Percentiles rank a stretch among this genome's conserved stretches.
phyloP scores from a whole-genome alignment of 1,140 invertebrate species.

The Gonatopus flavifemur region DNA sequence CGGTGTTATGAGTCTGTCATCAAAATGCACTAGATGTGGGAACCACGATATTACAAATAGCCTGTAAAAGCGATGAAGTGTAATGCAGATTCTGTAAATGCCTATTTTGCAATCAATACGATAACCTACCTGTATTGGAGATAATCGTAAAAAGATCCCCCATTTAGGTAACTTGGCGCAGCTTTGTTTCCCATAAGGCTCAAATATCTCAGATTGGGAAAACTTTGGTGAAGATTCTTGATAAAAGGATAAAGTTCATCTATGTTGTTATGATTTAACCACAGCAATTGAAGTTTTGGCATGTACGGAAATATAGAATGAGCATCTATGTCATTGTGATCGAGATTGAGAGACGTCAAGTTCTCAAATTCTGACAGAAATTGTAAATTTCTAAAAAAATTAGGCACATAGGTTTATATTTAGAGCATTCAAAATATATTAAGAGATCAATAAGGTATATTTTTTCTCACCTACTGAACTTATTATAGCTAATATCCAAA shows the following conservation, averaged over 20 bases:
- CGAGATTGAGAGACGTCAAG: slow-evolving; percentile 72
- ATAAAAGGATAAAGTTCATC: slow-evolving; percentile 71
- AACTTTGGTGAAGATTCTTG: slow-evolving; percentile 64
- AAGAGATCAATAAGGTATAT: background rate
- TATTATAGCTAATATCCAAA: slow-evolving; percentile 73
- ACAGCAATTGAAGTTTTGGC: slow-evolving; percentile 70
- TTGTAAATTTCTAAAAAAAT: slow-evolving; percentile 66
- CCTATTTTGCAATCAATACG: slow-evolving; percentile 1
- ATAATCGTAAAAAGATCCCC: slow-evolving; percentile 74
- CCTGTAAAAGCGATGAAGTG: slow-evolving; percentile 52
- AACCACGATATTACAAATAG: slow-evolving; percentile 73
- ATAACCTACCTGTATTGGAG: slow-evolving; percentile 71
- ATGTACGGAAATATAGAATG: slow-evolving; percentile 68
- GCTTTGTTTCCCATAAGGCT: slow-evolving; percentile 79
- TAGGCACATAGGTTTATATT: slow-evolving; percentile 5
- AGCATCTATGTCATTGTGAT: slow-evolving; percentile 71
- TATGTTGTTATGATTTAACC: slow-evolving; percentile 78
- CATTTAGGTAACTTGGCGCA: slow-evolving; percentile 74
- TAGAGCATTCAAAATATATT: background rate
- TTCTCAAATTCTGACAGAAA: slow-evolving; percentile 69
- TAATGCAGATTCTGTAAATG: background rate
- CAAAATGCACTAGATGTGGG: slow-evolving; percentile 65
- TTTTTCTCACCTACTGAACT: slow-evolving; percentile 63
- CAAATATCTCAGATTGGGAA: slow-evolving; percentile 69
- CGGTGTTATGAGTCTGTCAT: slow-evolving; percentile 65